Evolutionary conservation across 2,888 invertebrate genomes (phyloP).

Genomic region (Asteroscopus sphinx): DNA sequence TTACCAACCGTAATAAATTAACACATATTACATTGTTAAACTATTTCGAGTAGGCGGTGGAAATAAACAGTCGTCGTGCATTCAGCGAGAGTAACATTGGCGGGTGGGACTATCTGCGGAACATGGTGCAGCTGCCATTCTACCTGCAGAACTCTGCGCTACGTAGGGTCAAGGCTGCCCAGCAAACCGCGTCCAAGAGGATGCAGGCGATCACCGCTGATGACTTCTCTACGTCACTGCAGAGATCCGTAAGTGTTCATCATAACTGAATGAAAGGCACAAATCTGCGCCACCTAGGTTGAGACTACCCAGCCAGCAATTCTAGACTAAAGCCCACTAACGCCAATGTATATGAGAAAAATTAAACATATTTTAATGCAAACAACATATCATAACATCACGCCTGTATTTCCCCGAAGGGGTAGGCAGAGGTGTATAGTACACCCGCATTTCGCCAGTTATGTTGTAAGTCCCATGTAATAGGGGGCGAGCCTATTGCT

Average conservation of each 20-base stretch:
- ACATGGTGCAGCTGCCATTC: constrained; percentile 99
- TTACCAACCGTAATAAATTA: constrained; percentile 4
- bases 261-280: too few species aligned
- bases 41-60: constrained; percentile 92
- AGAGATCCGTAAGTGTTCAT: constrained; percentile 81
- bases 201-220: constrained; percentile 88
- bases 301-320: too few species aligned
- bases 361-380: too few species aligned
- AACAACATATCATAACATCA: too few species aligned
- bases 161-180: constrained; percentile 96
- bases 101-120: constrained; percentile 97
- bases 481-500: too few species aligned
- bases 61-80: constrained; percentile 95
- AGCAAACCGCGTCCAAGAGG: constrained; percentile 92
- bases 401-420: too few species aligned
- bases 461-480: too few species aligned
- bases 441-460: too few species aligned
- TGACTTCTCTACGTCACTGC: constrained; percentile 86
- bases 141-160: constrained; percentile 99
- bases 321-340: too few species aligned
- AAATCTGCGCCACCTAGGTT: too few species aligned
- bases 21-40: constrained; percentile 14
- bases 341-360: too few species aligned
- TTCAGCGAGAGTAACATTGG: constrained; percentile 98
- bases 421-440: too few species aligned